Evolutionary conservation across 2,888 invertebrate species (phyloP), one percentile per base, ranked within the genome.

Genomic region (Branchellion lobata): DNA sequence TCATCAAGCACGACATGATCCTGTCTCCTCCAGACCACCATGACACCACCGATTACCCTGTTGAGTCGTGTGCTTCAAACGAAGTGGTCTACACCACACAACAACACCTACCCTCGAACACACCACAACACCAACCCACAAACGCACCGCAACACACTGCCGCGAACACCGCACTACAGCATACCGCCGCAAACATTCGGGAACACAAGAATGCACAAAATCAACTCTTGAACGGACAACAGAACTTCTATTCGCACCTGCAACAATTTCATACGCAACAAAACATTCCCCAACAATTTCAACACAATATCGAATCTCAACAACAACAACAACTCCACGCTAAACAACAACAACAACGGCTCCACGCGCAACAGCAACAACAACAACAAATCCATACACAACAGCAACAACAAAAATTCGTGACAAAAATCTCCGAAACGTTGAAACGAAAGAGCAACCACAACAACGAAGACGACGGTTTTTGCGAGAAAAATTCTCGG

Each of bases 41-140:
- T 21, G 53, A 75, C 33, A 21, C 33, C 24, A 47, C 18, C 40
- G 77, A 77, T 5, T 65, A 57, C 65, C 40, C 33, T n/a, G 65
- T 65, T 27, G 65, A 65, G 61, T 34, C 77, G 14, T 53, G 34
- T 34, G 69, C 27, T n/a, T 36, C 77, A 2, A 34, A 65, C 40
- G 77, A 77, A 65, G 31, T 77, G n/a, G 65, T 65, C 36, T 77
- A 57, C 77, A 77, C 77, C 34, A 77, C 77, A 8, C 57, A 77
- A 65, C 29, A 57, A 57, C 61, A 57, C 61, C 5, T n/a, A n/a
- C 21, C 21, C 11, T 14, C 61, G 5, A 57, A 18, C 24, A 18
- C 21, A 24, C 61, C 21, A n/a, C 61, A 57, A 24, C 24, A 57
- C 8, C 21, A 24, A 24, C 61, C 8, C 24, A 24, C 61, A 57